A percentile compares a stretch with the other conserved stretches of the same genome.
Evolutionary conservation across 2,797 vertebrate species (phyloP).

Genomic region (Centropyge bicolor): DNA sequence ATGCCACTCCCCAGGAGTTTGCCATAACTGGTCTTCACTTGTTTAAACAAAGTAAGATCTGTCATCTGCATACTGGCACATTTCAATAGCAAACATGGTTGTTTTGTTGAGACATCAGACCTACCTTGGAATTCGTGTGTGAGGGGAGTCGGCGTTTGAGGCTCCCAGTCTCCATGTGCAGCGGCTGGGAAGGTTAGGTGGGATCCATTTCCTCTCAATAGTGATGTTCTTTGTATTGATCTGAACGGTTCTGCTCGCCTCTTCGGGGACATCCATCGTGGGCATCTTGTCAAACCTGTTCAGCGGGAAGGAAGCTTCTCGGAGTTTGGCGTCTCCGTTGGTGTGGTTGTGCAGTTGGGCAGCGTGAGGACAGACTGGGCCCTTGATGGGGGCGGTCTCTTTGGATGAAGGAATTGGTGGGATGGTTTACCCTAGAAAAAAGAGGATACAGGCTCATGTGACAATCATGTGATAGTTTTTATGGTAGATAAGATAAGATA

Average conservation of each 20-base stretch:
- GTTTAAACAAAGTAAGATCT: neutral
- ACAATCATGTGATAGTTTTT: neutral
- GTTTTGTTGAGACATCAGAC: no score
- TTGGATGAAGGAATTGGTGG: conserved; percentile 82
- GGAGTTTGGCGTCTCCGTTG: conserved; percentile 64
- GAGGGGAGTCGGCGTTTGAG: conserved; percentile 85
- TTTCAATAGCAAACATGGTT: no score
- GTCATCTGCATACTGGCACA: neutral
- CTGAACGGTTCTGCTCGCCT: conserved; percentile 42
- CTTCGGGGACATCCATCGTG: neutral
- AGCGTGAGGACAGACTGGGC: conserved; percentile 82
- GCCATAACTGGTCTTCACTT: neutral
- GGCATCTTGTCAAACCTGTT: conserved; percentile 48
- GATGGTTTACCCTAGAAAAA: conserved; percentile 80
- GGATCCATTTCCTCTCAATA: conserved; percentile 90
- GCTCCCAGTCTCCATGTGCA: conserved; percentile 92
- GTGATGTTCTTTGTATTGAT: conserved; percentile 55
- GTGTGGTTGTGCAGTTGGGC: conserved; percentile 62
- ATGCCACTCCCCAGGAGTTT: neutral
- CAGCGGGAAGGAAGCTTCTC: conserved; percentile 46
- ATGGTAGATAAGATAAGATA: no score
- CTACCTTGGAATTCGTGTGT: conserved; percentile 84
- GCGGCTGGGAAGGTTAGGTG: conserved; percentile 91
- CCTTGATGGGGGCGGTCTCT: conserved; percentile 62
- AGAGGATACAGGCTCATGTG: neutral